phyloP scores from a whole-genome alignment of 2,113 vertebrate genomes.

The Riparia riparia region DNA sequence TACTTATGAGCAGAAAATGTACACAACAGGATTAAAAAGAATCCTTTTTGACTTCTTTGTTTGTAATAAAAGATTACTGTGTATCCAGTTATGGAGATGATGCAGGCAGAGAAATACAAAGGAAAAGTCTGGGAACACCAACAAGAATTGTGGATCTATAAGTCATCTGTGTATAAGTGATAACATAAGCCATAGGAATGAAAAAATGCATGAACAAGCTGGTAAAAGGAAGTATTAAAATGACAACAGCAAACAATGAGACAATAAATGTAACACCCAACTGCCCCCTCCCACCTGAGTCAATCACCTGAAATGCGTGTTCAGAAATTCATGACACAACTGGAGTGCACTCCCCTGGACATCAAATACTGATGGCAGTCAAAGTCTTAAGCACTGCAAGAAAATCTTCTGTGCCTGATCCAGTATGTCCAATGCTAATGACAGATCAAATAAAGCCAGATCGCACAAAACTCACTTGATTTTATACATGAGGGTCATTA shows the following conservation, averaged over 20 bases:
- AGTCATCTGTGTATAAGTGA: slow-evolving; percentile 12
- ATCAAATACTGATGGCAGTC: neutral
- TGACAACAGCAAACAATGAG: neutral
- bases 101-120: slow-evolving; percentile 32
- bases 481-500: neutral
- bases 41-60: slow-evolving; percentile 40
- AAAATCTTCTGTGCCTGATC: neutral
- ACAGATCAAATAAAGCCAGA: neutral
- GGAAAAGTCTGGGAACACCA: slow-evolving; percentile 8
- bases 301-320: neutral
- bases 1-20: neutral
- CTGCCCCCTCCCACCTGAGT: neutral
- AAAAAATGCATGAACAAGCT: neutral
- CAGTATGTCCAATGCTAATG: neutral
- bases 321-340: fast-evolving
- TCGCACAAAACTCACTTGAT: neutral
- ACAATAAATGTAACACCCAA: neutral
- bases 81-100: slow-evolving; percentile 15
- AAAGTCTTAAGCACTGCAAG: neutral
- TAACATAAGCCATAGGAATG: slow-evolving; percentile 18
- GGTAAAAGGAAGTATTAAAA: neutral
- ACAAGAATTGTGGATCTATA: slow-evolving; percentile 20
- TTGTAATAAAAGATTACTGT: slow-evolving; percentile 28
- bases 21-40: slow-evolving; percentile 43
- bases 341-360: neutral